A percentile compares a stretch with the other conserved stretches of the same genome.
Conservation (phyloP, 2,797 vertebrate species). For the Netta rufina region DNA sequence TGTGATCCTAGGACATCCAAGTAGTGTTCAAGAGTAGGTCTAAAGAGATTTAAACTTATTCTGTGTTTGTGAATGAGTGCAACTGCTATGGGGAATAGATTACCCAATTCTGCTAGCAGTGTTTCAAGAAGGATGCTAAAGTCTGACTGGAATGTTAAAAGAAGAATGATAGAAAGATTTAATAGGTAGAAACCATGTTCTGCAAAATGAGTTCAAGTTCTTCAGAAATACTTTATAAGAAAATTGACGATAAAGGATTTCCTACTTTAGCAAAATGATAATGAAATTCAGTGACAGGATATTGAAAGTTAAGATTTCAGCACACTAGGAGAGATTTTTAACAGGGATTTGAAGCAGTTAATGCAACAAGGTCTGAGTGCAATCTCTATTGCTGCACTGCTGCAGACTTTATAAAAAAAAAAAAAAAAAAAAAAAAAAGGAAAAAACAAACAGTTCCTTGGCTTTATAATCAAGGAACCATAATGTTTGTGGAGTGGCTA, state of each 20-base stretch:
- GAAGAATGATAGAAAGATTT: background rate
- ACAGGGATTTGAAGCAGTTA: background rate
- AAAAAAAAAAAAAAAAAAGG: no score
- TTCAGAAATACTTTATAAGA: background rate
- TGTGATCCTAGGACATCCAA: background rate
- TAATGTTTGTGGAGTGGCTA: background rate
- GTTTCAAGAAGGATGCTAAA: background rate
- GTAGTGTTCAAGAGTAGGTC: background rate
- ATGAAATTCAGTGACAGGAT: background rate
- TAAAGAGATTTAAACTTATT: background rate
- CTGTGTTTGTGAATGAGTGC: background rate
- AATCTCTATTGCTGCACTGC: background rate
- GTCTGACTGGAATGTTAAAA: background rate
- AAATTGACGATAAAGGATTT: background rate
- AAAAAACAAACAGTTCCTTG: background rate
- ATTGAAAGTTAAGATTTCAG: background rate
- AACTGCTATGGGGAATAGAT: background rate
- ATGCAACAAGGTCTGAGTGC: background rate
- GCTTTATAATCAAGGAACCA: background rate
- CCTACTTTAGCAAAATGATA: background rate
- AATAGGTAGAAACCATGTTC: background rate
- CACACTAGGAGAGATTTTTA: background rate
- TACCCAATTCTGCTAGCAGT: background rate
- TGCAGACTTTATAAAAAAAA: background rate
- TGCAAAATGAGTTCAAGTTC: background rate